A percentile compares a stretch with the other conserved stretches of the same genome.
Conservation (phyloP, 2,888 invertebrate species). For the Drosophila nigricruria region DNA sequence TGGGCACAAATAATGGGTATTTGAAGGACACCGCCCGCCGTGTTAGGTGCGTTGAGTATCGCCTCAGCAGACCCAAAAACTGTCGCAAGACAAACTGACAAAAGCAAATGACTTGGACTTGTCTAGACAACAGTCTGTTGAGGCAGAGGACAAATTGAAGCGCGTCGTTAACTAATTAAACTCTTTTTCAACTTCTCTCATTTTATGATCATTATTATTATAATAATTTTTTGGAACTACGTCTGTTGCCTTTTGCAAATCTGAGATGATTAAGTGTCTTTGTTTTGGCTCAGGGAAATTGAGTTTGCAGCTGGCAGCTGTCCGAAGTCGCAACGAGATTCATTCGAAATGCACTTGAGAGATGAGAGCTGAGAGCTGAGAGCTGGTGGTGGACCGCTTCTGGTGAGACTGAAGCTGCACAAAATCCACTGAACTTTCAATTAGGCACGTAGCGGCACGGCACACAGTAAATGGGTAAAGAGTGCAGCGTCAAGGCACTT, state of each 20-base stretch:
- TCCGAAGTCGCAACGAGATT: slow-evolving; percentile 19
- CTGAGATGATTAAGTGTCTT: slow-evolving; percentile 33
- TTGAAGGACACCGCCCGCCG: background rate
- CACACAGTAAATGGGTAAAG: background rate
- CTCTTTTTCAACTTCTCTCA: background rate
- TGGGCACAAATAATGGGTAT: background rate
- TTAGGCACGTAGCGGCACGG: slow-evolving; percentile 57
- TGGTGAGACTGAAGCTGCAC: slow-evolving; percentile 10
- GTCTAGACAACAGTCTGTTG: slow-evolving; percentile 46
- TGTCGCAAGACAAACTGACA: background rate
- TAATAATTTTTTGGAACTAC: slow-evolving; percentile 1
- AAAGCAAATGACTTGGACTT: slow-evolving; percentile 13
- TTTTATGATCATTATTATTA: background rate
- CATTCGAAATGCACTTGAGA: slow-evolving; percentile 50
- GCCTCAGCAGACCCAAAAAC: background rate
- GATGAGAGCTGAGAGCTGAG: slow-evolving; percentile 3
- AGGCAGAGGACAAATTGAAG: slow-evolving; percentile 15
- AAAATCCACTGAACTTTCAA: slow-evolving; percentile 63
- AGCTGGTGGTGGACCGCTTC: background rate
- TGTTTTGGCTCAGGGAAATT: slow-evolving; percentile 27
- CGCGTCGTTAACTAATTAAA: slow-evolving; percentile 36
- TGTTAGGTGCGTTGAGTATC: background rate
- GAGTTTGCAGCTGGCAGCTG: slow-evolving; percentile 39
- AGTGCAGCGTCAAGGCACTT: slow-evolving; percentile 39
- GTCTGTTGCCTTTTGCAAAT: slow-evolving; percentile 30